A percentile compares a stretch with the other conserved stretches of the same genome.
Conservation (phyloP, 2,888 invertebrate genomes). For the Serrognathus titanus region DNA sequence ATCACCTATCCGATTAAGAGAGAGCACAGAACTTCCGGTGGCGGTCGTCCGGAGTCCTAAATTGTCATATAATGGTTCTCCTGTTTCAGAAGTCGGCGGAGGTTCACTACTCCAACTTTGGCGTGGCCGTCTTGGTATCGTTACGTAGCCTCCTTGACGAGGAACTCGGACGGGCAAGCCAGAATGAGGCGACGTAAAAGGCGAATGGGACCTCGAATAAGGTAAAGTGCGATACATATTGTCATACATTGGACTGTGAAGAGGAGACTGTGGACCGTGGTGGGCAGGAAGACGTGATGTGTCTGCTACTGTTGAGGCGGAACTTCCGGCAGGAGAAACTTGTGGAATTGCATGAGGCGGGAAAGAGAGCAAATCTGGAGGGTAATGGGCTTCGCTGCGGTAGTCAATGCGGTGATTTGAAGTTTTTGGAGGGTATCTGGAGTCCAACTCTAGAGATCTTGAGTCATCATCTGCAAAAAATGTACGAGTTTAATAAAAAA, state of each 20-base stretch:
- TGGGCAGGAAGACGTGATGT: constrained; percentile 58
- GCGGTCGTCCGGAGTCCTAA: constrained; percentile 80
- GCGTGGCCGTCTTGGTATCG: constrained; percentile 78
- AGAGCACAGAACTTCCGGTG: constrained; percentile 78
- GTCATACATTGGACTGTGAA: constrained; percentile 66
- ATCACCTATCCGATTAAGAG: constrained; percentile 67
- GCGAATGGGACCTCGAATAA: constrained; percentile 75
- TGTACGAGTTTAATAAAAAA: no score
- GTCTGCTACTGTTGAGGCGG: constrained; percentile 76
- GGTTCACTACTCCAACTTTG: constrained; percentile 73
- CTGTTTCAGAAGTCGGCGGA: constrained; percentile 56
- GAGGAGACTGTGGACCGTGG: constrained; percentile 50
- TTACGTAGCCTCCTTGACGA: constrained; percentile 74
- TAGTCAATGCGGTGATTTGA: constrained; percentile 57
- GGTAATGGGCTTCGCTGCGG: constrained; percentile 61
- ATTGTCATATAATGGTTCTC: constrained; percentile 83
- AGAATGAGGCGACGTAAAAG: constrained; percentile 62
- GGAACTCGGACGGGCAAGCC: constrained; percentile 54
- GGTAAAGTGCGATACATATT: constrained; percentile 76
- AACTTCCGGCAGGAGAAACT: constrained; percentile 76
- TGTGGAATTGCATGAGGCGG: constrained; percentile 63
- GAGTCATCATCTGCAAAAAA: constrained; percentile 63
- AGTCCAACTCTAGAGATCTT: constrained; percentile 62
- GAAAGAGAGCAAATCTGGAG: constrained; percentile 79
- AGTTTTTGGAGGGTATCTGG: constrained; percentile 48